These are phyloP conservation scores for Sycophila sp. DNA, from an alignment of 1,140 invertebrate genomes.

Conservation along the genomic window DNA sequence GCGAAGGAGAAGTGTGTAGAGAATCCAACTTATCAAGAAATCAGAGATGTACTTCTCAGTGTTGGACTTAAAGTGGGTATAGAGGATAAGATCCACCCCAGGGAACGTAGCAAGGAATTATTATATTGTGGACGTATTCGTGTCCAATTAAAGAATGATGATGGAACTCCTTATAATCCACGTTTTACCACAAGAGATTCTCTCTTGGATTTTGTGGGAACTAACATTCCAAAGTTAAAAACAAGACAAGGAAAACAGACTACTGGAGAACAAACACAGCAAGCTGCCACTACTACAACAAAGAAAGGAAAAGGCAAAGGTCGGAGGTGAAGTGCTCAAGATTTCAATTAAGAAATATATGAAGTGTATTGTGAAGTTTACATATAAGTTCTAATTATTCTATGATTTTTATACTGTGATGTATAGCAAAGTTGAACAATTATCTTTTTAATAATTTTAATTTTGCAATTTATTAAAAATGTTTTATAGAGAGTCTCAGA, in stretches of 20 bases:
- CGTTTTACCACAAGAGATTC: conserved; percentile 83
- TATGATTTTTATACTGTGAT: not conserved
- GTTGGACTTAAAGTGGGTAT: conserved; percentile 85
- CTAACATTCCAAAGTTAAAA: conserved; percentile 94
- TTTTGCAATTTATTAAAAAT: not conserved
- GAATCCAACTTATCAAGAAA: conserved; percentile 94
- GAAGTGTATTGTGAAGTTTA: not conserved
- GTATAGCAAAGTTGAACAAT: not conserved
- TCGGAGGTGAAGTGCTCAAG: conserved; percentile 45
- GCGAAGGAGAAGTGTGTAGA: conserved; percentile 88
- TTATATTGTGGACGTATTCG: conserved; percentile 86
- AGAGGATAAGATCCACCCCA: conserved; percentile 95
- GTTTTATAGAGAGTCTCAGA: not conserved
- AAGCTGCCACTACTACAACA: conserved; percentile 50
- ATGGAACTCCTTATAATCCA: conserved; percentile 80
- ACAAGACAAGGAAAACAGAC: conserved; percentile 71
- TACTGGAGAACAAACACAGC: conserved; percentile 55
- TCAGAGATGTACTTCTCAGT: conserved; percentile 87
- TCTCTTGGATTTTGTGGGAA: conserved; percentile 79
- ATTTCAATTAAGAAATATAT: not conserved
- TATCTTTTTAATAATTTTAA: not conserved
- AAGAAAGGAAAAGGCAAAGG: conserved; percentile 65
- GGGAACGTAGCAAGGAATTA: conserved; percentile 90
- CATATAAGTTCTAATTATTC: not conserved
- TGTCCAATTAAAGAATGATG: conserved; percentile 92